Evolutionary conservation across 2,113 vertebrate genomes (phyloP), one percentile per base, ranked within the genome.

Genomic region (Zingel zingel): DNA sequence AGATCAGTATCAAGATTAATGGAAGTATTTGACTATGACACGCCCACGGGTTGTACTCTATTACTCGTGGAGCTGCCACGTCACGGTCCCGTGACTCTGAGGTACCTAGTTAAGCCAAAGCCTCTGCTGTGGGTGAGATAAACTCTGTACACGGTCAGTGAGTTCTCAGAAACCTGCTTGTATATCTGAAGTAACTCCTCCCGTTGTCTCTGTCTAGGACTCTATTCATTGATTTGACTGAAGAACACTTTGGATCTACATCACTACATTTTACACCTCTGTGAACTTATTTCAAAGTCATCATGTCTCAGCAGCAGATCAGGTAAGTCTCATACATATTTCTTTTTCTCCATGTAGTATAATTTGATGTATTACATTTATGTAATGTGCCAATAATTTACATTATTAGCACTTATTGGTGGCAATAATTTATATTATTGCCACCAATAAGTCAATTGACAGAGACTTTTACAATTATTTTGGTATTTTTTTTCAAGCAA

Each of bases 231-330:
- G 23, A n/a, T 67, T 23, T 61, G 19, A 88, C 62, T 25, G 48
- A 77, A 74, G 56, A 23, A 47, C 64, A 33, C 77, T 43, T 5
- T 73, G 53, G 39, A 43, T 51, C 66, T 68, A 23, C 71, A 71
- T 58, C 30, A 25, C 25, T 4, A 57, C 25, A 2, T 59, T 67
- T 77, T 66, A 62, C 74, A 43, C 72, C 33, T 47, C 3, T 77
- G 48, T 43, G 58, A 33, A 59, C 45, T 39, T 54, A 36, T 23
- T 75, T 57, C 11, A 85, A 87, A 87, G 16, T 83, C 85, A 93
- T 63, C 66, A 97, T 97, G 96, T 91, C 96, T 90, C 95, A 97
- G 83, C 94, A 96, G 63, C 94, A 95, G 30, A 95, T 96, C 68
- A 96, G 95, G 95, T 95, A 63, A 77, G 86, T 65, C 3, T 73